phyloP scores from a whole-genome alignment of 2,113 vertebrate species.

The Entelurus aequoreus region DNA sequence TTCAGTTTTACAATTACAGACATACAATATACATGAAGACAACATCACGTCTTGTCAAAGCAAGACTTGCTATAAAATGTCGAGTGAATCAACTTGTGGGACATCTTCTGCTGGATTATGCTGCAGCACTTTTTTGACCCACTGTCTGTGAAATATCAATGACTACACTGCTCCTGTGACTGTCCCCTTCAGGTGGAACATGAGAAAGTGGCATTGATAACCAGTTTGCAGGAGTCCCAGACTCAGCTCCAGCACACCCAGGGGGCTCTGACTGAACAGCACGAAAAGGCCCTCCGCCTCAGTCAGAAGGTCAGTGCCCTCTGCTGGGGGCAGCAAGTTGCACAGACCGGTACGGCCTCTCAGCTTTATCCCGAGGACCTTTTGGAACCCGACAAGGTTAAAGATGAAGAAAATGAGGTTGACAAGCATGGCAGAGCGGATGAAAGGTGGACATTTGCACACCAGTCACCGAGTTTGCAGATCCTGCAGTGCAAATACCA shows the following conservation, averaged over 20 bases:
- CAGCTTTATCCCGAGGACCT: conserved; percentile 57
- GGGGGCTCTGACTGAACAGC: conserved; percentile 88
- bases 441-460: conserved; percentile 44
- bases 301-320: conserved; percentile 80
- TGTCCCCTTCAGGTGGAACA: conserved; percentile 79
- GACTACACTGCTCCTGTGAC: background rate
- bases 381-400: conserved; percentile 21
- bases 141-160: background rate
- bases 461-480: conserved; percentile 84
- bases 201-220: conserved; percentile 84
- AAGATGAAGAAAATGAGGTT: conserved; percentile 55
- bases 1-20: too few species aligned
- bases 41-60: background rate
- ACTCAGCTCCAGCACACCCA: conserved; percentile 89
- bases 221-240: conserved; percentile 88
- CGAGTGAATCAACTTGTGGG: background rate
- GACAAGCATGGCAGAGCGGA: conserved; percentile 62
- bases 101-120: background rate
- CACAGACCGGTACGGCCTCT: conserved; percentile 41
- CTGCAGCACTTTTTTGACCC: background rate
- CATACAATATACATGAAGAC: too few species aligned
- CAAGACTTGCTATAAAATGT: background rate
- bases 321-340: conserved; percentile 71
- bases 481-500: conserved; percentile 95
- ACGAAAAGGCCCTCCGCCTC: conserved; percentile 80